These are phyloP conservation scores for Zaprionus davidi DNA, from an alignment of 1,140 invertebrate genomes.

Conservation along the genomic window DNA sequence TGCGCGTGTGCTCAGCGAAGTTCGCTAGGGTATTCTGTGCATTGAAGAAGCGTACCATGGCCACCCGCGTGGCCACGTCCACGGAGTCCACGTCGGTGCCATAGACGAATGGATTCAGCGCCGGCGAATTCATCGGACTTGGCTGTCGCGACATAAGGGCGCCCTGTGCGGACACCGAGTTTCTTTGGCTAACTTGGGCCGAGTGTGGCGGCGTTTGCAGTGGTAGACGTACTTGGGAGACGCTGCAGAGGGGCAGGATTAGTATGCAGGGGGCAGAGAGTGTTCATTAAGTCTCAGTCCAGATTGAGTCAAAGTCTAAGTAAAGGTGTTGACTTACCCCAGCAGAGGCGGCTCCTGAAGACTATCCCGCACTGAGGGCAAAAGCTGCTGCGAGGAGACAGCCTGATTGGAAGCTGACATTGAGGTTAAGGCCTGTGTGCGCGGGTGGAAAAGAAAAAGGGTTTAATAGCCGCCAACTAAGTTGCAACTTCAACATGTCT, in stretches of 20 bases:
- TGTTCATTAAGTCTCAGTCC: not conserved
- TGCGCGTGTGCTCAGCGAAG: slow-evolving; percentile 98
- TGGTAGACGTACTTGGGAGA: slow-evolving; percentile 73
- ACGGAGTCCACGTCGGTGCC: slow-evolving; percentile 99
- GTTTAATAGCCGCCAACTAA: slow-evolving; percentile 20
- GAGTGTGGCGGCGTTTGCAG: slow-evolving; percentile 75
- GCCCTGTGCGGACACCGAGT: slow-evolving; percentile 79
- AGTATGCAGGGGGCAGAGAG: not conserved
- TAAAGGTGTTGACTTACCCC: slow-evolving; percentile 49
- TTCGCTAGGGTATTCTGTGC: slow-evolving; percentile 98
- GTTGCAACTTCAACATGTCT: slow-evolving; percentile 44
- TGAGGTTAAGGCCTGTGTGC: slow-evolving; percentile 88
- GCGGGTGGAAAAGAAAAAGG: not conserved
- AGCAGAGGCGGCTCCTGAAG: slow-evolving; percentile 85
- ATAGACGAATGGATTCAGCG: slow-evolving; percentile 95
- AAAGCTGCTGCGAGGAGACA: slow-evolving; percentile 85
- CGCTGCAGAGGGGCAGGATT: slow-evolving; percentile 41
- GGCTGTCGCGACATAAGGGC: slow-evolving; percentile 67
- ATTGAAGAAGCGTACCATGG: slow-evolving; percentile 99
- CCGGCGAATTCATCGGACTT: slow-evolving; percentile 78
- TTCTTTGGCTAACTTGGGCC: slow-evolving; percentile 75
- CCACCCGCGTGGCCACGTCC: slow-evolving; percentile 98
- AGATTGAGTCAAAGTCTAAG: not conserved
- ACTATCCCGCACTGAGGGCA: slow-evolving; percentile 90
- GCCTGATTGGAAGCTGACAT: slow-evolving; percentile 86